A percentile compares a stretch with the other conserved stretches of the same genome.
phyloP scores from a whole-genome alignment of 2,797 vertebrate species.

The Phrynocephalus guinanensis region DNA sequence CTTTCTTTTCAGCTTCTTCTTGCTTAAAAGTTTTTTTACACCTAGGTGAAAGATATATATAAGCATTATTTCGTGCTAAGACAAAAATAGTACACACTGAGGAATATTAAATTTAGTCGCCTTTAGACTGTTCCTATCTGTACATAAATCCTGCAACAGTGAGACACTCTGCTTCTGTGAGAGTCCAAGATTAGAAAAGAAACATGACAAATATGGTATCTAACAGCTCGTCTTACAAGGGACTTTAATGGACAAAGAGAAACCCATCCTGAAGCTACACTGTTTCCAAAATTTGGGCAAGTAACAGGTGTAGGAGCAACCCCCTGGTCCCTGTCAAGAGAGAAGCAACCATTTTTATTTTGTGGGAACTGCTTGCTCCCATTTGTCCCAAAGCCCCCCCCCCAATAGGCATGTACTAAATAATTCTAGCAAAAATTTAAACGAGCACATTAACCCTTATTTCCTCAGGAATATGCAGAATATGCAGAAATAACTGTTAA shows the following conservation, averaged over 20 bases:
- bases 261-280: too few species aligned
- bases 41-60: slow-evolving; percentile 73
- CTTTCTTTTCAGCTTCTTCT: slow-evolving; percentile 98
- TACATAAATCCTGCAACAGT: neutral
- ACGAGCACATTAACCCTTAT: neutral
- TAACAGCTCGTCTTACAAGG: neutral
- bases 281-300: neutral
- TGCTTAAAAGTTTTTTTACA: slow-evolving; percentile 98
- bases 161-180: neutral
- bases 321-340: neutral
- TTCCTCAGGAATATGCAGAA: neutral
- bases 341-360: neutral
- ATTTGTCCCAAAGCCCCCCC: neutral
- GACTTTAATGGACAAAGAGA: neutral
- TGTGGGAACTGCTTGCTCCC: neutral
- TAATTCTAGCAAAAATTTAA: too few species aligned
- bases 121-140: slow-evolving; percentile 6
- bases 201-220: neutral
- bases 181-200: neutral
- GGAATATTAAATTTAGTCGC: neutral
- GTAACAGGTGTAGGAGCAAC: neutral
- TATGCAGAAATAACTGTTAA: neutral
- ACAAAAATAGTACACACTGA: neutral
- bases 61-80: slow-evolving; percentile 18
- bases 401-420: neutral